Conservation (phyloP, 1,140 invertebrate species). For the Adoxophyes honmai region DNA sequence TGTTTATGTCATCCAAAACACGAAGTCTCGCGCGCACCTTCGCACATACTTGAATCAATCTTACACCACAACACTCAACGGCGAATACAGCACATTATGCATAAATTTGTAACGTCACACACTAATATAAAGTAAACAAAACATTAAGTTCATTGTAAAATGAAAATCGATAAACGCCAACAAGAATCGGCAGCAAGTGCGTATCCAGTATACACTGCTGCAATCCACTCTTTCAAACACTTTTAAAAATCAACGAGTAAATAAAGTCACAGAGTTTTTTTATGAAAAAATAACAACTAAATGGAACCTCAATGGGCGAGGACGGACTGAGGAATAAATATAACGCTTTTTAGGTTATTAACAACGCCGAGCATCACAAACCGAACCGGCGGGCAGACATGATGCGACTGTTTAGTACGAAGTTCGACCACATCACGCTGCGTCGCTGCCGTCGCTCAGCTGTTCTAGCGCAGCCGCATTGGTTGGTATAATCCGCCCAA, state of each 20-base stretch:
- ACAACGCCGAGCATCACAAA: slow-evolving; percentile 54
- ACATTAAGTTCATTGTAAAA: slow-evolving; percentile 70
- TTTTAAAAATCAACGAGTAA: slow-evolving; percentile 30
- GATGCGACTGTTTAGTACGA: slow-evolving; percentile 72
- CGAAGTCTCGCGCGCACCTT: slow-evolving; percentile 67
- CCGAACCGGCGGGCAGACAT: slow-evolving; percentile 70
- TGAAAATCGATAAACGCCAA: slow-evolving; percentile 72
- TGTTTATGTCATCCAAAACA: slow-evolving; percentile 77
- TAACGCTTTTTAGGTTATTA: slow-evolving; percentile 62
- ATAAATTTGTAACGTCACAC: slow-evolving; percentile 52
- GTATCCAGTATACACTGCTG: slow-evolving; percentile 45
- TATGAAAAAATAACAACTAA: slow-evolving; percentile 41
- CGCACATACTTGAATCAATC: slow-evolving; percentile 71
- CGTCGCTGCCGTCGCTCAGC: slow-evolving; percentile 63
- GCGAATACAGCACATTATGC: slow-evolving; percentile 52
- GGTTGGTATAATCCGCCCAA: slow-evolving; percentile 36
- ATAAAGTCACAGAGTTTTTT: slow-evolving; percentile 43
- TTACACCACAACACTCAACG: slow-evolving; percentile 58
- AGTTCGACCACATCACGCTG: slow-evolving; percentile 38
- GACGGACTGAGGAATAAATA: slow-evolving; percentile 60
- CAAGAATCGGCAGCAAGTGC: slow-evolving; percentile 52
- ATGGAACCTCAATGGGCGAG: slow-evolving; percentile 46
- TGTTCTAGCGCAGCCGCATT: slow-evolving; percentile 68
- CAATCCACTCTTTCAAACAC: slow-evolving; percentile 40
- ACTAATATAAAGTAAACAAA: slow-evolving; percentile 69